Evolutionary conservation across 1,140 invertebrate genomes (phyloP).

Genomic region (Dinoponera quadriceps): DNA sequence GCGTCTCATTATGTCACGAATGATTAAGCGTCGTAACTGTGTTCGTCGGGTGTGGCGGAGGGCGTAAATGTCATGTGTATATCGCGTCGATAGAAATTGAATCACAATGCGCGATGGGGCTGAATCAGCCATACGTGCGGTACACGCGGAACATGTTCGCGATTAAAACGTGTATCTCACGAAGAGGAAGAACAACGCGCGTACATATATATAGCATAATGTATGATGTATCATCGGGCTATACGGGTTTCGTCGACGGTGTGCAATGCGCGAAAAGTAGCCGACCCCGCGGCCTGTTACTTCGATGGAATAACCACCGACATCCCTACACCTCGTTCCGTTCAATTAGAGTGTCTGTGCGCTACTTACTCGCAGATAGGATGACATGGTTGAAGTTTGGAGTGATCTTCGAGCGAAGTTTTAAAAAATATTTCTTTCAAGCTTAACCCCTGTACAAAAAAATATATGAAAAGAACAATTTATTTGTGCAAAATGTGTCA

Average conservation of each 20-base stretch:
- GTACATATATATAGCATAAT: too few relatives aligned
- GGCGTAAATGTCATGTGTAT: constrained; percentile 29
- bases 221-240: too few relatives aligned
- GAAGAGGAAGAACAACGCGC: not conserved
- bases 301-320: constrained; percentile 78
- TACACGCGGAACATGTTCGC: not conserved
- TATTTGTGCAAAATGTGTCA: too few relatives aligned
- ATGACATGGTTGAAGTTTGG: too few relatives aligned
- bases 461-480: too few relatives aligned
- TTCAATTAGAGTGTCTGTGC: constrained; percentile 55
- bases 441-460: too few relatives aligned
- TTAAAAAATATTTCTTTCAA: too few relatives aligned
- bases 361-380: constrained; percentile 40
- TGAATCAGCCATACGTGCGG: constrained; percentile 12
- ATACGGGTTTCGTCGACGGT: too few relatives aligned
- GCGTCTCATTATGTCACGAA: constrained; percentile 64
- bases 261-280: constrained; percentile 60
- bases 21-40: constrained; percentile 58
- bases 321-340: constrained; percentile 77
- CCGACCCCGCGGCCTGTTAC: constrained; percentile 55
- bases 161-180: not conserved
- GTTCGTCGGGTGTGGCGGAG: not conserved
- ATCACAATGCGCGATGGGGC: not conserved
- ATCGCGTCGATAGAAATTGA: constrained; percentile 7
- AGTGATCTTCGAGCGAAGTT: too few relatives aligned